phyloP scores from a whole-genome alignment of 2,797 vertebrate genomes.

The Garrulus glandarius region DNA sequence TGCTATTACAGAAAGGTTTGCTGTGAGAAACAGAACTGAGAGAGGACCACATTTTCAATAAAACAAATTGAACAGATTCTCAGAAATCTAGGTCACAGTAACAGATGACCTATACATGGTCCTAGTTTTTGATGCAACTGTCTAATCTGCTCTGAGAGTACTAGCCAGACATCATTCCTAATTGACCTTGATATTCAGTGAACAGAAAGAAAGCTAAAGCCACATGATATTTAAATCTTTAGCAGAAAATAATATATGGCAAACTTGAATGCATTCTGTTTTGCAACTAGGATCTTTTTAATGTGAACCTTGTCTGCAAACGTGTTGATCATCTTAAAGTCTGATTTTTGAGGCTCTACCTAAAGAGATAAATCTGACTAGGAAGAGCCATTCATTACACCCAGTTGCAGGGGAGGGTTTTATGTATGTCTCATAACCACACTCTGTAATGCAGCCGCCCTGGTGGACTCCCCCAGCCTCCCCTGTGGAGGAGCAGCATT shows the following conservation, averaged over 20 bases:
- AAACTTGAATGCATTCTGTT: not conserved
- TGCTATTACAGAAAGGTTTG: slow-evolving; percentile 10
- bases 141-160: slow-evolving; percentile 83
- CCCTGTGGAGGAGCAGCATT: accelerated
- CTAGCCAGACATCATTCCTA: slow-evolving; percentile 81
- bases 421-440: accelerated
- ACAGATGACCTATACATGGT: slow-evolving; percentile 79
- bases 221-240: slow-evolving; percentile 66
- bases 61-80: slow-evolving; percentile 83
- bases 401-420: not conserved
- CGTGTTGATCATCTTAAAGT: not conserved
- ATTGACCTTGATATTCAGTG: slow-evolving; percentile 90
- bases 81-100: slow-evolving; percentile 84
- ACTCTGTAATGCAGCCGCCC: not conserved
- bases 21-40: slow-evolving; percentile 68
- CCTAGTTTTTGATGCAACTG: slow-evolving; percentile 79
- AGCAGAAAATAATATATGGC: slow-evolving; percentile 38
- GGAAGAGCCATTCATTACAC: accelerated
- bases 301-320: not conserved
- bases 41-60: slow-evolving; percentile 65
- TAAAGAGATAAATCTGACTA: not conserved
- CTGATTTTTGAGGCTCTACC: not conserved
- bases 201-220: slow-evolving; percentile 81
- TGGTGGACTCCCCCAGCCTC: not conserved
- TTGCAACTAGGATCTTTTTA: not conserved